Base-by-base conservation (phyloP, 2,797 vertebrate species). In the Staurois parvus region DNA sequence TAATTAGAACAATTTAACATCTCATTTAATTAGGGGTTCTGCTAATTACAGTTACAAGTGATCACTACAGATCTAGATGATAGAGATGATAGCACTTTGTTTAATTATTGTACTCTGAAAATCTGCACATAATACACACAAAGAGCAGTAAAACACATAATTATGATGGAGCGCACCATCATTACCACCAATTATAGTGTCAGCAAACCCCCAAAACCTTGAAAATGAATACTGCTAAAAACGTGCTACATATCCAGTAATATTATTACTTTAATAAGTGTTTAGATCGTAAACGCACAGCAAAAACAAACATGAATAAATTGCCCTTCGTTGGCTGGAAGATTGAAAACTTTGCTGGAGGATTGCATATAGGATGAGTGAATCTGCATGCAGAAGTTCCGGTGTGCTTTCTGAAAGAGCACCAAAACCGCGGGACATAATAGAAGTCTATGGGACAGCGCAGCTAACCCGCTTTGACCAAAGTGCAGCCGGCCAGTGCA, bases 1-100 rank as follows among this genome's bases (percentile, higher is more conserved):
- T 26, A 15, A 10, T 4, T 26, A 19, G n/a, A 74, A 15, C 37
- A 30, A 66, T 32, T 66, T 66, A 48, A 68, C 13, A 19, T 24
- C 29, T 52, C 30, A 30, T 84, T 76, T 84, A 84, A 84, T 84
- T 69, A 76, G 15, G 8, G 2, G 28, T 56, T 84, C 32, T 69
- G 29, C 12, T 56, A 81, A 72, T 56, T 81, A 72, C 52, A 72
- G 56, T 62, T 29, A 81, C 40, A 56, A 56, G 72, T 52, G 62
- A 84, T 77, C 24, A 26, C 56, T 64, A 77, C 40, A 74, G 69
- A 59, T 59, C 5, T 59, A 37, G 24, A 21, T 24, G 19, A 32
- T 72, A 72, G 32, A 24, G 24, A 40, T 29, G 9, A 32, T 21
- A 24, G 69, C 69, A 40, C 30, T 72, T 32, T 34, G 67, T 69